These are phyloP conservation scores for Calidris pugnax DNA, from an alignment of 2,113 vertebrate species.

Conservation along the genomic window DNA sequence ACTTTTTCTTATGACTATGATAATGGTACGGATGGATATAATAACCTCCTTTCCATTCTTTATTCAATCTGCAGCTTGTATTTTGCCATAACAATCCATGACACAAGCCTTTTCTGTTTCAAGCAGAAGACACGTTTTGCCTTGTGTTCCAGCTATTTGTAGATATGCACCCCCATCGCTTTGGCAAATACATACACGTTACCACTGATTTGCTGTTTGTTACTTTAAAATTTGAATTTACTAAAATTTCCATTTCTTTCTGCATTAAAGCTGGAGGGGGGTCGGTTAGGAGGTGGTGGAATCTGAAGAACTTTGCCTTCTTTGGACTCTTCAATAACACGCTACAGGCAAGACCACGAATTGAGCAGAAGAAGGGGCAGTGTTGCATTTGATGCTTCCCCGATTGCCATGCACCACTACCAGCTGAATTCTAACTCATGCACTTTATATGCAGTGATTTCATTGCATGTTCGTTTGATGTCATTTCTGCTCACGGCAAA, in stretches of 20 bases:
- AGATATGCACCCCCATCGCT: neutral
- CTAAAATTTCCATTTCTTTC: neutral
- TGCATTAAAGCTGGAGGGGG: neutral
- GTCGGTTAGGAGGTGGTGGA: neutral
- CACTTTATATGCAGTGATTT: neutral
- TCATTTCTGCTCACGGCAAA: neutral
- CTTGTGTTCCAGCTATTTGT: neutral
- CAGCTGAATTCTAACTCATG: neutral
- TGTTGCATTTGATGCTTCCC: neutral
- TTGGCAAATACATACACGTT: fast-evolving
- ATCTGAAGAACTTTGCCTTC: neutral
- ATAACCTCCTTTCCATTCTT: neutral
- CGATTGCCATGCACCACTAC: neutral
- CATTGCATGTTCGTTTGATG: neutral
- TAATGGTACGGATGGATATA: neutral
- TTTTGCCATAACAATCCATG: neutral
- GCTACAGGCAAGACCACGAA: neutral
- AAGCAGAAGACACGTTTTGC: neutral
- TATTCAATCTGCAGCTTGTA: neutral
- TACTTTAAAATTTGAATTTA: neutral
- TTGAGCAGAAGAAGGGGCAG: neutral
- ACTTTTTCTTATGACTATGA: neutral
- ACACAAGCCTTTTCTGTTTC: neutral
- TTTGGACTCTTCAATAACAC: neutral
- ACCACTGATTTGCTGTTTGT: neutral